These are phyloP conservation scores for Magallana nippona DNA, from an alignment of 2,888 invertebrate genomes.

Conservation along the genomic window DNA sequence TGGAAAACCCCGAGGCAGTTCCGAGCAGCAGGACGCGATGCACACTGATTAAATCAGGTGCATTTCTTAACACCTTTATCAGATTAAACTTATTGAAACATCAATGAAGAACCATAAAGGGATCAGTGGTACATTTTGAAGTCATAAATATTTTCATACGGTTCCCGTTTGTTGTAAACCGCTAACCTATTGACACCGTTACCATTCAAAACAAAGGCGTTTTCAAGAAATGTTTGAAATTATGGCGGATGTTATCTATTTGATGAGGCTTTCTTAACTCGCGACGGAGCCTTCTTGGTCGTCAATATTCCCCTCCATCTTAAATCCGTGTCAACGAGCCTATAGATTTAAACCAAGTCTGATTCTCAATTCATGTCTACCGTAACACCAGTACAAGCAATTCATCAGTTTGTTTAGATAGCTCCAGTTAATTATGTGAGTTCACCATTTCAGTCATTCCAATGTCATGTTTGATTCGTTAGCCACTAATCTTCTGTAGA, in stretches of 20 bases:
- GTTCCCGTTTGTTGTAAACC: neutral
- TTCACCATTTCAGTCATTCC: slow-evolving; percentile 21
- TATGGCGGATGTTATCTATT: slow-evolving; percentile 10
- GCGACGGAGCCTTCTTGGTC: slow-evolving; percentile 2
- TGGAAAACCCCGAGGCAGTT: neutral
- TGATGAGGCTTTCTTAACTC: neutral
- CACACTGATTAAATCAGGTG: neutral
- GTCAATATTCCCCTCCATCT: slow-evolving; percentile 8
- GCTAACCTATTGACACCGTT: neutral
- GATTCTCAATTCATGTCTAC: neutral
- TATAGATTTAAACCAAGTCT: slow-evolving; percentile 1
- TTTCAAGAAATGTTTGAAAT: slow-evolving; percentile 25
- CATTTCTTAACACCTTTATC: neutral
- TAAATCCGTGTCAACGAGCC: slow-evolving; percentile 5
- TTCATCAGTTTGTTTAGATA: slow-evolving; percentile 23
- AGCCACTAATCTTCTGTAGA: neutral
- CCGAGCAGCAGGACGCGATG: slow-evolving; percentile 3
- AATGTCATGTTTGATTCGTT: slow-evolving; percentile 5
- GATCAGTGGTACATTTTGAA: neutral
- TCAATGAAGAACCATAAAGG: neutral
- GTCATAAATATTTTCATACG: neutral
- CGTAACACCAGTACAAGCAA: neutral
- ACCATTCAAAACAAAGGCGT: slow-evolving; percentile 29
- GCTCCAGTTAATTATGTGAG: slow-evolving; percentile 13
- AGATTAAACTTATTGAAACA: slow-evolving; percentile 11